phyloP scores from a whole-genome alignment of 2,888 invertebrate species.

The Hecatera dysodea region DNA sequence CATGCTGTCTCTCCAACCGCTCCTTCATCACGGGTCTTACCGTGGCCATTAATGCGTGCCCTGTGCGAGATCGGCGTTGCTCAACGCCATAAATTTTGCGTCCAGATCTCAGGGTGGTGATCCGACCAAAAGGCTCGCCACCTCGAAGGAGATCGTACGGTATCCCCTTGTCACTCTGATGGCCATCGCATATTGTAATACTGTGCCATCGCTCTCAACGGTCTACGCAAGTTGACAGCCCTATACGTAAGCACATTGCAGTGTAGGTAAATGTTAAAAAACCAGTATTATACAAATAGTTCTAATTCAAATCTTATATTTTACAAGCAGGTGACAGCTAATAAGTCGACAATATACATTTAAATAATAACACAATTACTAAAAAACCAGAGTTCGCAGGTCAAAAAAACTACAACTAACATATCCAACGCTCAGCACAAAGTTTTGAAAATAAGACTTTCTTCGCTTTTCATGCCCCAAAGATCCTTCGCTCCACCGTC shows the following conservation, averaged over 20 bases:
- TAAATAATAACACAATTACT: background rate
- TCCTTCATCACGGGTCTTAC: too few species aligned
- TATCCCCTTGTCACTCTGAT: too few species aligned
- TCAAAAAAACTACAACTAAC: background rate
- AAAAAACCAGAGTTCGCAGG: background rate
- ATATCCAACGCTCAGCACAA: background rate
- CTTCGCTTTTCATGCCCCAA: background rate
- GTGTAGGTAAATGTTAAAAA: background rate
- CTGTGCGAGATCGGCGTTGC: too few species aligned
- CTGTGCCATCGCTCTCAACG: too few species aligned
- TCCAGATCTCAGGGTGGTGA: too few species aligned
- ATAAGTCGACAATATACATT: background rate
- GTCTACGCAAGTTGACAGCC: background rate
- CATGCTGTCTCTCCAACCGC: too few species aligned
- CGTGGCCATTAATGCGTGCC: too few species aligned
- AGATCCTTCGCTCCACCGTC: too few species aligned
- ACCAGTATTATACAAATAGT: constrained; percentile 7
- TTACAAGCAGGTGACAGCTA: background rate
- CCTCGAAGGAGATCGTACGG: too few species aligned
- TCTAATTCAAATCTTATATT: background rate
- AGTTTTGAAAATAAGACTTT: background rate
- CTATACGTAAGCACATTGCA: constrained; percentile 7
- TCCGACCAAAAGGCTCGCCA: too few species aligned
- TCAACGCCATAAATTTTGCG: too few species aligned
- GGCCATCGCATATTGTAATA: too few species aligned